A percentile compares a stretch with the other conserved stretches of the same genome.
Evolutionary conservation across 1,140 invertebrate species (phyloP).

Genomic region (Caenorhabditis brenneri): DNA sequence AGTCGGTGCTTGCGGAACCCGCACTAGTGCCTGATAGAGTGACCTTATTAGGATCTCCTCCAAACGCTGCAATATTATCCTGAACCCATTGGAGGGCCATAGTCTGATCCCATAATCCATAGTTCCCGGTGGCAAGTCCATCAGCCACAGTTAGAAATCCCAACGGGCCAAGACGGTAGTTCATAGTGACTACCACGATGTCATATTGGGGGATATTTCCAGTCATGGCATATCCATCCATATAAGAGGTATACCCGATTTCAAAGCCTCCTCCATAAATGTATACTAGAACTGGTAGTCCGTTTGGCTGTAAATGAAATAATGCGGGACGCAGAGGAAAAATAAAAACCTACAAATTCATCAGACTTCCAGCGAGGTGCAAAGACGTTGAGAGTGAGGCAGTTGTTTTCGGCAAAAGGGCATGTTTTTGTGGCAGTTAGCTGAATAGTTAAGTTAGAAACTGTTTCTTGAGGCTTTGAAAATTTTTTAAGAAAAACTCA

Average conservation of each 20-base stretch:
- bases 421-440: not conserved
- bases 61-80: conserved; percentile 66
- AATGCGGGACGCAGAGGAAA: not conserved
- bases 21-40: conserved; percentile 76
- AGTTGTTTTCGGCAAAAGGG: not conserved
- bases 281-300: conserved; percentile 79
- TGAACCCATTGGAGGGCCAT: conserved; percentile 77
- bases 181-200: conserved; percentile 78
- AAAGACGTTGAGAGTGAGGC: not conserved
- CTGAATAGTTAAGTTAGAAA: no score
- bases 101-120: conserved; percentile 81
- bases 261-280: conserved; percentile 81
- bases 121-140: conserved; percentile 71
- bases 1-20: conserved; percentile 81
- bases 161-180: conserved; percentile 78
- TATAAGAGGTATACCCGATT: conserved; percentile 76
- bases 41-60: conserved; percentile 73
- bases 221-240: conserved; percentile 77
- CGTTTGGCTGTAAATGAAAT: not conserved
- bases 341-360: not conserved
- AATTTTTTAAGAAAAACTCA: no score
- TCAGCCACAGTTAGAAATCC: conserved; percentile 62
- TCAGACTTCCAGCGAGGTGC: not conserved
- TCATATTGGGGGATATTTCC: conserved; percentile 77
- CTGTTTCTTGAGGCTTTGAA: no score